Percentiles rank a stretch among this genome's conserved stretches.
Conservation (phyloP, 2,797 vertebrate species). For the Dipus sagitta region DNA sequence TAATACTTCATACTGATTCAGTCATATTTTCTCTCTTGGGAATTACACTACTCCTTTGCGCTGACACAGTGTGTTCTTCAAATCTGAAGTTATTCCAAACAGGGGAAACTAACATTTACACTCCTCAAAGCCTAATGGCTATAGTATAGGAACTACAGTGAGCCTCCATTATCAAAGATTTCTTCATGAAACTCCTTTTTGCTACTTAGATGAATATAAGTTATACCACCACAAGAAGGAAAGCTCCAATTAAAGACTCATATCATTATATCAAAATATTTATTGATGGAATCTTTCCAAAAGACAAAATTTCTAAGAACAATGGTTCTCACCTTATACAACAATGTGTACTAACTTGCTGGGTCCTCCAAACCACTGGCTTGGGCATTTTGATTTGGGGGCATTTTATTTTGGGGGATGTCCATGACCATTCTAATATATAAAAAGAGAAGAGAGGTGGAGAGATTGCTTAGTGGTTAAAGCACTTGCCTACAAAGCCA, state of each 20-base stretch:
- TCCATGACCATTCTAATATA: neutral
- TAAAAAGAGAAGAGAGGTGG: neutral
- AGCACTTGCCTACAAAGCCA: no score
- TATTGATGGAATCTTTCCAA: neutral
- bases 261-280: neutral
- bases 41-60: slow-evolving; percentile 33
- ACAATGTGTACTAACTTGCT: neutral
- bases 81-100: neutral
- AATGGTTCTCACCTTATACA: neutral
- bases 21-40: neutral
- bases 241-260: slow-evolving; percentile 30
- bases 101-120: neutral
- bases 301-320: neutral
- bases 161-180: neutral
- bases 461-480: neutral
- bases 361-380: neutral
- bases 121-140: neutral
- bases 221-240: neutral
- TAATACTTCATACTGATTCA: neutral
- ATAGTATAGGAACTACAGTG: neutral
- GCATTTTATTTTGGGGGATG: neutral
- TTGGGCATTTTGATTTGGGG: neutral
- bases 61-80: neutral
- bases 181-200: neutral
- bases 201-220: neutral